These are phyloP conservation scores for Ciconia stormi DNA, from an alignment of 2,113 vertebrate genomes.

Conservation along the genomic window DNA sequence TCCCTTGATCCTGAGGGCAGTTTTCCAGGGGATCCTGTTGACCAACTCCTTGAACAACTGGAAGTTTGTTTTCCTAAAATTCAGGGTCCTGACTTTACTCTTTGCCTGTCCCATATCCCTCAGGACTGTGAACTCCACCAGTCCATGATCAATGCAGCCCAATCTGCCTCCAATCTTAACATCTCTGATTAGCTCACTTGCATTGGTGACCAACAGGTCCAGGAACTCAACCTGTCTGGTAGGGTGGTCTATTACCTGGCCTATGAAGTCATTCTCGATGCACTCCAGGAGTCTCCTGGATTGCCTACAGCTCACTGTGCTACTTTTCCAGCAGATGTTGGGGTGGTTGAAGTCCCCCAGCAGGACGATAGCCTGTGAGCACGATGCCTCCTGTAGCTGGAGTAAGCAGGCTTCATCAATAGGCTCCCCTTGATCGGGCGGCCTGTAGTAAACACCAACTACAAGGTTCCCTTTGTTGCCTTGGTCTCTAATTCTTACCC, in stretches of 20 bases:
- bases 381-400: no score
- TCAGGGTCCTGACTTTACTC: background rate
- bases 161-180: background rate
- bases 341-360: no score
- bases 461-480: background rate
- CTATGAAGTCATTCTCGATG: no score
- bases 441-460: background rate
- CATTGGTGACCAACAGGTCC: no score
- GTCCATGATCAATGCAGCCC: background rate
- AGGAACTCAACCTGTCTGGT: no score
- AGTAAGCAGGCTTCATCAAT: no score
- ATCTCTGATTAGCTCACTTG: no score
- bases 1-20: background rate
- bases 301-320: no score
- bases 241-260: no score
- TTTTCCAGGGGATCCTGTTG: background rate
- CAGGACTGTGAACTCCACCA: background rate
- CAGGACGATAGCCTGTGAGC: no score
- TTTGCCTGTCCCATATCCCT: background rate
- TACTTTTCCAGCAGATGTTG: no score
- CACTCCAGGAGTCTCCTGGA: no score
- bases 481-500: background rate
- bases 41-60: background rate
- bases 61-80: background rate
- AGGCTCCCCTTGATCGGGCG: background rate